Percentiles rank a stretch among this genome's conserved stretches.
phyloP scores from a whole-genome alignment of 2,797 vertebrate species.

The Myotis myotis region DNA sequence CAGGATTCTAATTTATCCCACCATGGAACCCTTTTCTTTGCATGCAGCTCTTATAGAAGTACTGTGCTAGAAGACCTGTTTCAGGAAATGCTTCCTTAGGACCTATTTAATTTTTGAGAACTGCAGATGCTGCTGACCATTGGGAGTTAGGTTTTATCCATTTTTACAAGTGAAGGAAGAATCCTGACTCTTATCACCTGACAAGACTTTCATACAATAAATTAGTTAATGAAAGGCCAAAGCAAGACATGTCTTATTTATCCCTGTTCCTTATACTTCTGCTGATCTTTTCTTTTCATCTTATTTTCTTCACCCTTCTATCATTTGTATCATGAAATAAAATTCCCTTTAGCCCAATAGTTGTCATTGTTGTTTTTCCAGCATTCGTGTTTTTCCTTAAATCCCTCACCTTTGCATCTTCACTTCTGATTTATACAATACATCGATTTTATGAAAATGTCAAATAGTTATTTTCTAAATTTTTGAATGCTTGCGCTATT shows the following conservation, averaged over 20 bases:
- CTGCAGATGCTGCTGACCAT: background rate
- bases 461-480: constrained; percentile 17
- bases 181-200: background rate
- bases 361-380: background rate
- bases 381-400: background rate
- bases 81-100: background rate
- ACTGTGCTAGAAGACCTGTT: background rate
- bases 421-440: background rate
- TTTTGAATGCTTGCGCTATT: background rate
- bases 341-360: background rate
- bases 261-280: background rate
- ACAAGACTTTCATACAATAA: background rate
- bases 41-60: background rate
- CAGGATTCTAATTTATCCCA: background rate
- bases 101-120: background rate
- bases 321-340: constrained; percentile 21
- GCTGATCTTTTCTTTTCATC: background rate
- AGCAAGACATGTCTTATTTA: background rate
- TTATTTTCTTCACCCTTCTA: background rate
- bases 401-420: background rate
- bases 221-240: background rate
- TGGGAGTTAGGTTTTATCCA: background rate
- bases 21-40: background rate
- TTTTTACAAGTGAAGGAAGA: background rate
- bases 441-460: background rate